Percentiles rank a stretch among this genome's conserved stretches.
Conservation (phyloP, 2,888 invertebrate species). For the Gortyna flavago region DNA sequence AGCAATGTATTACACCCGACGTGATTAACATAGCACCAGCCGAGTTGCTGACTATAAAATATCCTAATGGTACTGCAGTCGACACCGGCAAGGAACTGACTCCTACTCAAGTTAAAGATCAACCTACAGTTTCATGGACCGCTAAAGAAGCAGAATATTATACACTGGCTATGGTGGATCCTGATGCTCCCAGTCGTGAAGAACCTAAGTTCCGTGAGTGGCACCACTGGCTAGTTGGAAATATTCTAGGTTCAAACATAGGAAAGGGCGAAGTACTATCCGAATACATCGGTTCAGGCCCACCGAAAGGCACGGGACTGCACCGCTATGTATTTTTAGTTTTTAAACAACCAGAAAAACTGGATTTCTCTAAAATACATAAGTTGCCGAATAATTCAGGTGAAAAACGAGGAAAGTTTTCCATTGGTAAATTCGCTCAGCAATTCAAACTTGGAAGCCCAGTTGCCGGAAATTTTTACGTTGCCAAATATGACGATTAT, state of each 20-base stretch:
- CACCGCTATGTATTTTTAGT: constrained; percentile 93
- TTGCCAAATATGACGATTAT: constrained; percentile 91
- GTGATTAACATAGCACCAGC: constrained; percentile 91
- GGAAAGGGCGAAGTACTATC: constrained; percentile 91
- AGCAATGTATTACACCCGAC: constrained; percentile 92
- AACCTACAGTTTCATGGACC: constrained; percentile 92
- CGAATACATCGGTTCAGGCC: constrained; percentile 91
- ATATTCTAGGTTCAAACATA: constrained; percentile 92
- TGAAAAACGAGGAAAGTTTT: constrained; percentile 90
- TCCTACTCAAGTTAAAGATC: constrained; percentile 93
- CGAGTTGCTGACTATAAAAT: constrained; percentile 87
- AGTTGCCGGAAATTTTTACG: constrained; percentile 91
- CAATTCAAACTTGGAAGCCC: constrained; percentile 90
- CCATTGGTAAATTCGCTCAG: constrained; percentile 89
- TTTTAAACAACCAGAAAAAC: constrained; percentile 90
- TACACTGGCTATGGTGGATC: constrained; percentile 92
- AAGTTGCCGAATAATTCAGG: constrained; percentile 86
- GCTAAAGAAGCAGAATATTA: constrained; percentile 91
- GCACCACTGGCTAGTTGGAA: constrained; percentile 94
- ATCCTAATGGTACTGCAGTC: constrained; percentile 86
- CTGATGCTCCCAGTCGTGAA: constrained; percentile 93
- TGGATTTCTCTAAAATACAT: constrained; percentile 80
- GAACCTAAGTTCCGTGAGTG: constrained; percentile 93
- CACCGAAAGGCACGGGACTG: constrained; percentile 93
- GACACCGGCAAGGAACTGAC: constrained; percentile 92